phyloP scores from a whole-genome alignment of 30 jellyfish, hydroid and myxozoan species.

The Catostylus mosaicus region DNA sequence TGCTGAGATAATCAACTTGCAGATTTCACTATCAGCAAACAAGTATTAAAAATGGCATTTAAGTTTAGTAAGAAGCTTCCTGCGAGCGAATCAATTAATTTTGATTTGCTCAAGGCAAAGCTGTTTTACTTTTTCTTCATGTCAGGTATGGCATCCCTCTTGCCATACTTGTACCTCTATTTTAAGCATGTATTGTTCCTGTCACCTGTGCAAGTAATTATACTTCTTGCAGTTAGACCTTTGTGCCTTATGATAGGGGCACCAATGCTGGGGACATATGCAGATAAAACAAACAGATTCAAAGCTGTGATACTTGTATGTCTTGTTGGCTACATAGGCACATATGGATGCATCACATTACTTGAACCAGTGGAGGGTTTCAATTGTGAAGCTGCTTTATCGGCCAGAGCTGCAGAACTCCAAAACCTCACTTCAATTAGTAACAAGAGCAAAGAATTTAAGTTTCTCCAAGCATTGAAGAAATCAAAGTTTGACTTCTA shows the following conservation, averaged over 20 bases:
- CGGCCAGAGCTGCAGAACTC: conserved; percentile 40
- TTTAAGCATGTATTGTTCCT: conserved; percentile 82
- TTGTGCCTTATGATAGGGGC: conserved; percentile 73
- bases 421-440: conserved; percentile 31
- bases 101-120: conserved; percentile 71
- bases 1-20: no score
- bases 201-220: conserved; percentile 80
- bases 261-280: conserved; percentile 82
- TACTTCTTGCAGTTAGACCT: conserved; percentile 74
- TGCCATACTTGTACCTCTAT: conserved; percentile 77
- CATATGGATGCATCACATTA: conserved; percentile 64
- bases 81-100: conserved; percentile 18
- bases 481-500: conserved; percentile 36
- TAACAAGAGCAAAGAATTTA: conserved; percentile 11
- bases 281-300: conserved; percentile 78
- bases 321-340: conserved; percentile 58
- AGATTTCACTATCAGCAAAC: no score
- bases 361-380: conserved; percentile 74
- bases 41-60: conserved; percentile 7
- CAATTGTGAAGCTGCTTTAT: conserved; percentile 49
- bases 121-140: conserved; percentile 73
- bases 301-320: conserved; percentile 55
- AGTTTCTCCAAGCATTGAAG: conserved; percentile 1
- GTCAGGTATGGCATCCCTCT: conserved; percentile 63
- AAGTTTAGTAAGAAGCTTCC: neutral